Base-by-base conservation (phyloP, 2,888 invertebrate species). In the Oithona nana region DNA sequence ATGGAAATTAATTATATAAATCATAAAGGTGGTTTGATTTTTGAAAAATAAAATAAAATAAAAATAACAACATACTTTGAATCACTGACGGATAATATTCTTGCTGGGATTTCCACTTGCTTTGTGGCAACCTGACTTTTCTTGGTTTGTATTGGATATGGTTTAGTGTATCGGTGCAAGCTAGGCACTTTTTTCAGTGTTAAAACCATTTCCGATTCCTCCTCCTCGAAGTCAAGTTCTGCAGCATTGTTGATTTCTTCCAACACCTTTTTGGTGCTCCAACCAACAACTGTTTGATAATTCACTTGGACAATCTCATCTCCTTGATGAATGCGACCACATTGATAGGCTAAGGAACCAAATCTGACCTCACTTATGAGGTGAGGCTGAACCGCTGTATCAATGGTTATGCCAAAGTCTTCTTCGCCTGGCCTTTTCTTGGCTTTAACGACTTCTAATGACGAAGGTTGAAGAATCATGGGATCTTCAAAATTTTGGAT, bases 231-330 rank as follows among this genome's bases (percentile, higher is more conserved):
- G n/a, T n/a, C n/a, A n/a, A n/a, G n/a, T n/a, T n/a, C n/a, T n/a
- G n/a, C n/a, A n/a, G n/a, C n/a, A 11, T 39, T 6, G 66, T 75
- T 67, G 62, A 84, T 77, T 63, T 83, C 76, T 65, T 83, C 78
- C 68, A 85, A 76, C 28, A 88, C 81, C 66, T 84, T 83, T 69
- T 84, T 83, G 63, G 83, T 77, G 69, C 84, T 83, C 88, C 88
- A 88, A 1, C 86, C 88, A 65, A 88, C 76, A 67, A 79, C 79
- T 54, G 78, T 79, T 68, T 79, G 78, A 68, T 78, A 76, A 70
- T 79, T 79, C 67, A 88, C 88, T 78, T 92, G 89, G 51, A 94
- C 85, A 68, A 97, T 88, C 77, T 97, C 95, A 75, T 97, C 95
- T 0, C 94, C 94, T 68, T 86, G 84, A 74, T 92, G 92, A 70